These are phyloP conservation scores for Eupithecia subumbrata DNA, from an alignment of 2,888 invertebrate genomes.

Conservation along the genomic window DNA sequence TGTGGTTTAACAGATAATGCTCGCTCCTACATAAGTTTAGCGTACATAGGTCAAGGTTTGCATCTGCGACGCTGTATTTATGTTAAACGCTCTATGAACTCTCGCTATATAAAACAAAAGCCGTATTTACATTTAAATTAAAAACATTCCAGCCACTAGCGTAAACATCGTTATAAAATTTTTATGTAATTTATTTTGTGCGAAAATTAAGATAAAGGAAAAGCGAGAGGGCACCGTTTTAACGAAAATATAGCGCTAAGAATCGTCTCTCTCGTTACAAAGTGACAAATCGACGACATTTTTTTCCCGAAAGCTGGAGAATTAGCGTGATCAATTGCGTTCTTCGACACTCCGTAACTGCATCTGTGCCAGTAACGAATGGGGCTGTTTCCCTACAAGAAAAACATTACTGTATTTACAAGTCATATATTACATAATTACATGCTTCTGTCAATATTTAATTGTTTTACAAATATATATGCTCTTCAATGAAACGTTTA, in stretches of 20 bases:
- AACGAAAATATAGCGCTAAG: slow-evolving; percentile 56
- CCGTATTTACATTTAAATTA: slow-evolving; percentile 43
- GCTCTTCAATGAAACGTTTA: background rate
- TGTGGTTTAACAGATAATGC: slow-evolving; percentile 45
- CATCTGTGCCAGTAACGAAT: slow-evolving; percentile 50
- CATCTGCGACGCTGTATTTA: slow-evolving; percentile 20
- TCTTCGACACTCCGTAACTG: slow-evolving; percentile 68
- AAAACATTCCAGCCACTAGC: slow-evolving; percentile 41
- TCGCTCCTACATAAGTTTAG: slow-evolving; percentile 3
- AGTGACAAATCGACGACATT: slow-evolving; percentile 78
- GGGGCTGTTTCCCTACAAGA: slow-evolving; percentile 28
- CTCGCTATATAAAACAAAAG: slow-evolving; percentile 40
- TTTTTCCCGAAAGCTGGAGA: slow-evolving; percentile 71
- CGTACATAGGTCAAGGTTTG: slow-evolving; percentile 49
- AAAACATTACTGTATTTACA: background rate
- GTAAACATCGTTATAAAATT: slow-evolving; percentile 46
- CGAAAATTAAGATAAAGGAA: slow-evolving; percentile 48
- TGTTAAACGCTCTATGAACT: slow-evolving; percentile 36
- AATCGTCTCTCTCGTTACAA: slow-evolving; percentile 71
- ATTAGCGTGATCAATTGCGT: slow-evolving; percentile 81
- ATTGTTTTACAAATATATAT: background rate
- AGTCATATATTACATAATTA: background rate
- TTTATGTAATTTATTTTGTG: slow-evolving; percentile 47
- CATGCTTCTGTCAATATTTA: background rate
- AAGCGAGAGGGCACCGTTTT: slow-evolving; percentile 45